phyloP scores from a whole-genome alignment of 1,140 invertebrate genomes.

The Eriocheir sinensis region DNA sequence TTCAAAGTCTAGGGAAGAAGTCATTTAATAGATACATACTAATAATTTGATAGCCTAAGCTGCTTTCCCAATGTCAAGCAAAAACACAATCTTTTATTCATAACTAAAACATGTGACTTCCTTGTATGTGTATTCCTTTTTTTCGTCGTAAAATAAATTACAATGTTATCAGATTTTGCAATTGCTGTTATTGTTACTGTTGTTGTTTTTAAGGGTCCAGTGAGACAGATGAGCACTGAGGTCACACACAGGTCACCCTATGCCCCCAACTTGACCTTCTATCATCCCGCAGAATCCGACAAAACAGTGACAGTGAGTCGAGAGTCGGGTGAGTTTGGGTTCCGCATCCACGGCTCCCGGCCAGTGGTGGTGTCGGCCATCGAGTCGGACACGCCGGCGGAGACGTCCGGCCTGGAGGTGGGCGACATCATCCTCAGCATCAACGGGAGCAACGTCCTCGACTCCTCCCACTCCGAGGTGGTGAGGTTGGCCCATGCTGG shows the following conservation, averaged over 20 bases:
- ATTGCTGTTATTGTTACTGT: no score
- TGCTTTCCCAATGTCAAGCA: no score
- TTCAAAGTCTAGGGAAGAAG: no score
- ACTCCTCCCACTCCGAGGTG: conserved; percentile 96
- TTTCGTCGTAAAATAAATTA: no score
- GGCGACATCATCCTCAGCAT: conserved; percentile 96
- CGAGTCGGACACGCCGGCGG: conserved; percentile 88
- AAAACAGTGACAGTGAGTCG: conserved; percentile 91
- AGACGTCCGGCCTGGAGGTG: conserved; percentile 89
- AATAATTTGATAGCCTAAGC: no score
- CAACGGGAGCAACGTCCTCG: conserved; percentile 94
- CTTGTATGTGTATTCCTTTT: no score
- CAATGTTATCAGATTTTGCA: no score
- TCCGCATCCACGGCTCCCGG: conserved; percentile 96
- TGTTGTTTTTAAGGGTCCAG: no score
- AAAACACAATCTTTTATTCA: no score
- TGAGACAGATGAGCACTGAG: neutral
- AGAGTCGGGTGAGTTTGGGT: conserved; percentile 95
- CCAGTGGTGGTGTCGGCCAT: conserved; percentile 97
- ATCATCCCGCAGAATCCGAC: conserved; percentile 87
- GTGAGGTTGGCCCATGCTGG: conserved; percentile 95
- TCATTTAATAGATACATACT: no score
- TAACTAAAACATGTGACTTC: no score
- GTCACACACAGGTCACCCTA: neutral
- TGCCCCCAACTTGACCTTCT: neutral